Conservation (phyloP, 2,113 vertebrate species). For the Zapus hudsonius region DNA sequence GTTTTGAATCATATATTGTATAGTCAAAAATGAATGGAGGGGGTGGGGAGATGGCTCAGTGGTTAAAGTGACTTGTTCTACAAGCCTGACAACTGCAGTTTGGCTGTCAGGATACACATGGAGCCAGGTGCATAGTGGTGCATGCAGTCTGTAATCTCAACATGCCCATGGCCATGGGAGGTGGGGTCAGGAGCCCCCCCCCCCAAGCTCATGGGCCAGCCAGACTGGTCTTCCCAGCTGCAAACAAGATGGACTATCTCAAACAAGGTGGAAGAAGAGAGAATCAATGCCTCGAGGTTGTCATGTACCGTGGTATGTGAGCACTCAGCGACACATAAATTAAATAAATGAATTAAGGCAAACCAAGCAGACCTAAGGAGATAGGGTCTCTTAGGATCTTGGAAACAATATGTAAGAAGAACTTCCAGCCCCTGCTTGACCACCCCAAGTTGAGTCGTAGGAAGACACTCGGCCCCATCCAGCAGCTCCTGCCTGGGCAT, state of each 20-base stretch:
- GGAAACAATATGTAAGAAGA: neutral
- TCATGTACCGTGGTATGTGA: too few relatives aligned
- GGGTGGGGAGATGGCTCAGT: neutral
- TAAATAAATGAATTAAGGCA: neutral
- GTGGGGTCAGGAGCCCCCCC: too few relatives aligned
- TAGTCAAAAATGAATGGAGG: neutral
- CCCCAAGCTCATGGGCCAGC: too few relatives aligned
- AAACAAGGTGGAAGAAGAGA: too few relatives aligned
- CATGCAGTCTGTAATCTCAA: too few relatives aligned
- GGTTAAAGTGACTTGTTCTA: neutral
- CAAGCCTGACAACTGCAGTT: neutral
- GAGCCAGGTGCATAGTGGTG: neutral
- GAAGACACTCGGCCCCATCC: too few relatives aligned
- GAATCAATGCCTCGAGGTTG: too few relatives aligned
- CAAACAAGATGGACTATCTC: too few relatives aligned
- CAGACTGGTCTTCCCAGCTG: too few relatives aligned
- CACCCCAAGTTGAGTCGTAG: neutral
- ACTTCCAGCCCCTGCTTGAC: neutral
- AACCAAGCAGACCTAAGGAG: neutral
- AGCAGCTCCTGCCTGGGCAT: neutral
- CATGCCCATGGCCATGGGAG: too few relatives aligned
- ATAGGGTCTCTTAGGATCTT: conserved; percentile 1
- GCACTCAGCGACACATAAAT: neutral
- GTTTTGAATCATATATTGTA: neutral
- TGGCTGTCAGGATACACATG: neutral